A percentile compares a stretch with the other conserved stretches of the same genome.
phyloP scores from a whole-genome alignment of 92 coral and sea anemone genomes.

The Umimayanthus kanabou region DNA sequence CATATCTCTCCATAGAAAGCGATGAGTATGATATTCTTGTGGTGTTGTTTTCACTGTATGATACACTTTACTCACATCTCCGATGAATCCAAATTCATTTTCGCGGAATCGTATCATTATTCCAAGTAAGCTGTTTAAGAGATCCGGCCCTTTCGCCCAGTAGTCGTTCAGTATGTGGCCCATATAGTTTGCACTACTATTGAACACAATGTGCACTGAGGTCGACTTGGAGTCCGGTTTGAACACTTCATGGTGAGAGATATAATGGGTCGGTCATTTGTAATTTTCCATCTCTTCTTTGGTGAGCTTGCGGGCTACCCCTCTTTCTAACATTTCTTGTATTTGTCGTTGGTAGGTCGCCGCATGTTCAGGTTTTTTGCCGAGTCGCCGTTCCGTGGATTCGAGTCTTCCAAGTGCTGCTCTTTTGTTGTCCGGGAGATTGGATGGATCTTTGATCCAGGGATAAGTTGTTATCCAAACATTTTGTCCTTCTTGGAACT shows the following conservation, averaged over 20 bases:
- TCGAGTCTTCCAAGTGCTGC: conserved; percentile 13
- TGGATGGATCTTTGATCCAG: conserved; percentile 12
- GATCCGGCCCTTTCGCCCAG: conserved; percentile 65
- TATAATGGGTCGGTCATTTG: conserved; percentile 58
- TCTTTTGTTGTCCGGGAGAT: conserved; percentile 34
- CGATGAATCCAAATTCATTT: conserved; percentile 41
- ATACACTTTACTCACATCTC: conserved; percentile 34
- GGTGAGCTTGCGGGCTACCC: conserved; percentile 49
- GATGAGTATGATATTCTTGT: conserved; percentile 55
- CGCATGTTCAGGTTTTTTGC: no score
- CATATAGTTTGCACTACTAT: conserved; percentile 47
- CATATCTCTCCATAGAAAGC: conserved; percentile 61
- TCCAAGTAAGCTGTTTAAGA: conserved; percentile 57
- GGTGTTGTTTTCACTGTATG: conserved; percentile 53
- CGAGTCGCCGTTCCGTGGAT: conserved; percentile 41
- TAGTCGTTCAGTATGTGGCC: conserved; percentile 59
- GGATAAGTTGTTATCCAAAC: conserved; percentile 31
- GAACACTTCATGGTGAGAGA: conserved; percentile 62
- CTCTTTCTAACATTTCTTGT: conserved; percentile 49
- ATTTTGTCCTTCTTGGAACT: neutral
- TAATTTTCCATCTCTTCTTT: conserved; percentile 49
- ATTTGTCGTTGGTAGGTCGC: conserved; percentile 31
- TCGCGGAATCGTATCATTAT: conserved; percentile 61
- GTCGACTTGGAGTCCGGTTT: conserved; percentile 62
- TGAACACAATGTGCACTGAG: conserved; percentile 65